Percentiles rank a stretch among this genome's conserved stretches.
phyloP scores from a whole-genome alignment of 2,888 invertebrate species.

The Chymomyza fuscimana region DNA sequence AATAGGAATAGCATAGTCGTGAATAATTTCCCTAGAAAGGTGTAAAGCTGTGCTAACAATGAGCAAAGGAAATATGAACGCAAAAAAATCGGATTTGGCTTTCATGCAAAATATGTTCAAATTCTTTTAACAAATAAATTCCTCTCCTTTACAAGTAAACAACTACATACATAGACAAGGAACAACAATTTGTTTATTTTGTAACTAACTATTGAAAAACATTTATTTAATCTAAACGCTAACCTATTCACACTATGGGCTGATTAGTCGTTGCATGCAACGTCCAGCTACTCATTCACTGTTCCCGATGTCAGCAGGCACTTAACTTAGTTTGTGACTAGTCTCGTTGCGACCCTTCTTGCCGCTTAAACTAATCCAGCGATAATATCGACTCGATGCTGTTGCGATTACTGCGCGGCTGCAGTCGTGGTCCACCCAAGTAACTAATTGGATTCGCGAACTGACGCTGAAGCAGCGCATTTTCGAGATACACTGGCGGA shows the following conservation, averaged over 20 bases:
- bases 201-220: background rate
- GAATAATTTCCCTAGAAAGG: too few relatives aligned
- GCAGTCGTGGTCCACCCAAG: constrained; percentile 84
- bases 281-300: background rate
- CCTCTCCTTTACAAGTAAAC: too few relatives aligned
- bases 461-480: constrained; percentile 70
- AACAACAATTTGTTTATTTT: background rate
- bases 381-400: constrained; percentile 86
- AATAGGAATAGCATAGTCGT: too few relatives aligned
- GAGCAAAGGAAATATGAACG: too few relatives aligned
- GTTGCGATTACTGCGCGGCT: constrained; percentile 80
- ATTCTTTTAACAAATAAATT: too few relatives aligned
- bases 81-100: too few relatives aligned
- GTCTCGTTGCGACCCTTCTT: constrained; percentile 20
- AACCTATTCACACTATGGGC: background rate
- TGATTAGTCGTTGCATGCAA: background rate
- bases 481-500: constrained; percentile 80
- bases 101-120: too few relatives aligned
- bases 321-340: constrained; percentile 44
- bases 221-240: background rate
- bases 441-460: constrained; percentile 86
- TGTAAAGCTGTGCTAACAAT: too few relatives aligned
- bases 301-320: background rate
- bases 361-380: constrained; percentile 81
- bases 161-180: background rate